These are phyloP conservation scores for Podarcis lilfordi DNA, from an alignment of 2,797 vertebrate species.

Conservation along the genomic window DNA sequence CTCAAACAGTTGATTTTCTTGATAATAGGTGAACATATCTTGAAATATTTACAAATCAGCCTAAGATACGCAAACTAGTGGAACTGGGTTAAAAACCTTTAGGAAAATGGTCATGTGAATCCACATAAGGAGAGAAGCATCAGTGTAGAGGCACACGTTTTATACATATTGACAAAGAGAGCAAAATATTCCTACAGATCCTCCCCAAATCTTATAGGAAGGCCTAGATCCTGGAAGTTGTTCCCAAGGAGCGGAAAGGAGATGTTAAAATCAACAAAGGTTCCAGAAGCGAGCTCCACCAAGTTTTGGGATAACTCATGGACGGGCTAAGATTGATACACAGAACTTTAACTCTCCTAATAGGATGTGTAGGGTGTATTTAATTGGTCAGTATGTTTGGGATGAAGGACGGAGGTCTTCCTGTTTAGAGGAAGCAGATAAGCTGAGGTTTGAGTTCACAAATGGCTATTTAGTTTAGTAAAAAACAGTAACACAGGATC, in stretches of 20 bases:
- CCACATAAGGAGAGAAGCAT: neutral
- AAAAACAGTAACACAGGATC: neutral
- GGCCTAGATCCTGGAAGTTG: neutral
- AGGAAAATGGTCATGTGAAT: neutral
- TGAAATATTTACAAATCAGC: neutral
- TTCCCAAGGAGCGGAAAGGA: neutral
- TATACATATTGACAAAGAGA: neutral
- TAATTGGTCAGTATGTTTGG: neutral
- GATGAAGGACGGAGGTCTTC: neutral
- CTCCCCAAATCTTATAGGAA: neutral
- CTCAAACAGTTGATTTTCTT: neutral
- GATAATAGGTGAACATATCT: neutral
- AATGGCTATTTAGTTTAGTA: neutral
- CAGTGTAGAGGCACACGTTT: constrained; percentile 8
- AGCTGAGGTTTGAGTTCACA: neutral
- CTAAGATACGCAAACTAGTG: neutral
- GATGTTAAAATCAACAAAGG: neutral
- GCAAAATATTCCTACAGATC: neutral
- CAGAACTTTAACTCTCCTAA: neutral
- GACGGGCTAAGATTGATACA: neutral
- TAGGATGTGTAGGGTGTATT: neutral
- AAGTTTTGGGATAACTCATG: neutral
- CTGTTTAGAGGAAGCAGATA: neutral
- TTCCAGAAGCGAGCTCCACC: neutral
- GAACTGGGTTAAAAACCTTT: neutral